Conservation (phyloP, 2,888 invertebrate genomes). For the Microplitis deprimator region DNA sequence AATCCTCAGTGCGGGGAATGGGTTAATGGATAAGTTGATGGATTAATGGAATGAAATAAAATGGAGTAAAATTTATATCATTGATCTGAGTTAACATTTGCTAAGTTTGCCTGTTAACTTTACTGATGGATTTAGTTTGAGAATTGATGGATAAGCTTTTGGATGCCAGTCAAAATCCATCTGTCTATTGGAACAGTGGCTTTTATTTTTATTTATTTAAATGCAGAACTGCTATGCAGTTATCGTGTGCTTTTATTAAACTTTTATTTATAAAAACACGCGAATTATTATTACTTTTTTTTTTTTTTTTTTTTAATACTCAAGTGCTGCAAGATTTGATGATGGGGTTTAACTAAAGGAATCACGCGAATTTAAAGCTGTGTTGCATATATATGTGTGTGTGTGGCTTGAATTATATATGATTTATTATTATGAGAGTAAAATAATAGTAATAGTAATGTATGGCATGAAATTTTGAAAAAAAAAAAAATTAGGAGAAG, state of each 20-base stretch:
- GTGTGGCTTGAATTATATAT: too few relatives aligned
- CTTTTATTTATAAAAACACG: neutral
- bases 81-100: neutral
- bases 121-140: neutral
- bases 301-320: neutral
- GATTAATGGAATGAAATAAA: neutral
- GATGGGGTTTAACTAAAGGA: neutral
- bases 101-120: neutral
- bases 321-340: neutral
- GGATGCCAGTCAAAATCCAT: neutral
- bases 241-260: neutral
- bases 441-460: neutral
- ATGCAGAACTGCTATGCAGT: neutral
- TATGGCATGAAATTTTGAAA: neutral
- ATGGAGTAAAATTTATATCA: neutral
- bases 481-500: constrained; percentile 9
- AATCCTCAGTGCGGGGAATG: neutral
- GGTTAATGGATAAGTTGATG: neutral
- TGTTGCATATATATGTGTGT: neutral
- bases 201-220: neutral
- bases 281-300: neutral
- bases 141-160: neutral
- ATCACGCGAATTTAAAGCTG: neutral
- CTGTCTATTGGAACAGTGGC: neutral
- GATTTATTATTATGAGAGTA: neutral